Evolutionary conservation across 2,797 vertebrate species (phyloP), one percentile per base, ranked within the genome.

Genomic region (Poecilia velifera): DNA sequence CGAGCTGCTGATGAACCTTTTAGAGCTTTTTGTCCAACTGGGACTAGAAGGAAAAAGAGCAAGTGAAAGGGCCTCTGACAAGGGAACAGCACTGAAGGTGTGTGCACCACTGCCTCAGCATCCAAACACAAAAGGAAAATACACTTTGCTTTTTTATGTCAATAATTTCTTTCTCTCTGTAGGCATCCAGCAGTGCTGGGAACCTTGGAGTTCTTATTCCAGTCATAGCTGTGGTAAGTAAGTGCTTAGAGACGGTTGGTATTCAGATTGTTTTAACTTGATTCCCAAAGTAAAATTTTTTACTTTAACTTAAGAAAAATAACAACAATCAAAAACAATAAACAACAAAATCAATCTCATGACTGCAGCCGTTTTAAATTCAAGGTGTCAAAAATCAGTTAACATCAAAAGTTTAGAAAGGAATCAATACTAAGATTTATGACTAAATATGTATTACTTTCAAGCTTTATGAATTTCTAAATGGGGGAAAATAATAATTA

Each of bases 181-280:
- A 99, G 98, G 97, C 98, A 59, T 99, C 98, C 18, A 98, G 98
- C 81, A 99, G 98, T 0, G 98, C 98, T 3, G 98, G 98, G 10
- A 99, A 99, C 92, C 96, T 99, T 66, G 98, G 98, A 43, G 98
- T 99, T 72, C 97, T 99, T 70, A 99, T 99, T 89, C 98, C 98
- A 74, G 98, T 99, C 28, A 99, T 99, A 88, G 98, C 98, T 90
- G 98, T 99, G 97, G 98, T 99, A 91, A 98, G 98, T 99, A 91
- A 98, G 98, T 77, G 41, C 12, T 71, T 45, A 25, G 0, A 73
- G 4, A 75, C 1, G 0, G 4, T 43, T 74, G 7, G 3, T 0
- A 13, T 68, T 82, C 0, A 62, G 70, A 59, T 66, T 4, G 41
- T 55, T 16, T 9, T 55, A 49, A 57, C 74, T 82, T 49, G 79